Base-by-base conservation (phyloP, 2,888 invertebrate species). In the Byasa hedistus region DNA sequence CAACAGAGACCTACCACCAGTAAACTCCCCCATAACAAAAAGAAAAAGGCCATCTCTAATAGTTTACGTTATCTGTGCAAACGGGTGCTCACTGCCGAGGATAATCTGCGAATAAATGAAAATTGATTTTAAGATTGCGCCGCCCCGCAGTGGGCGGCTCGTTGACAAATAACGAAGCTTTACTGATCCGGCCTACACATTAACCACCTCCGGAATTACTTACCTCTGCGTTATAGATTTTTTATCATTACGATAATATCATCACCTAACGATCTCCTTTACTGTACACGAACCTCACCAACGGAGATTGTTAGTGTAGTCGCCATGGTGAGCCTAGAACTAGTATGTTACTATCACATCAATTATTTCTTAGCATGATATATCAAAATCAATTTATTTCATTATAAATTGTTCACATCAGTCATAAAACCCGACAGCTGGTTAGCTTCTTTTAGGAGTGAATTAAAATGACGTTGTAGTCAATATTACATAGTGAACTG, bases 51-150 rank as follows among this genome's bases (percentile, higher is more conserved):
- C 51, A 21, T 12, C 22, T 76, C 71, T 74, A 68, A 44, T 39
- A 63, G 15, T 12, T 67, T 62, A 22, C 27, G 65, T 69, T 63
- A 58, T 80, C 81, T 80, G 72, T 68, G 72, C 73, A 74, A 79
- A 76, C 80, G 82, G 81, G 83, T 84, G 79, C 82, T 78, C 84
- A 85, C 85, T 83, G 84, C 79, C 78, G 77, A 81, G 83, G 90
- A 87, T 91, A 90, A 91, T 91, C 90, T 80, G 85, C 85, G 85
- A 91, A 91, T 91, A 91, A 91, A 91, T 91, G 91, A 89, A 91
- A 91, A 91, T 91, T 91, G 91, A 91, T 91, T 91, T 89, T 86
- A 89, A 91, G 91, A 91, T 90, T 85, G 87, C 79, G 81, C 79
- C 76, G 80, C 78, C 80, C 79, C 73, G 75, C 73, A 77, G 79